These are phyloP conservation scores for Microctonus brassicae DNA, from an alignment of 2,888 invertebrate species.

Conservation along the genomic window DNA sequence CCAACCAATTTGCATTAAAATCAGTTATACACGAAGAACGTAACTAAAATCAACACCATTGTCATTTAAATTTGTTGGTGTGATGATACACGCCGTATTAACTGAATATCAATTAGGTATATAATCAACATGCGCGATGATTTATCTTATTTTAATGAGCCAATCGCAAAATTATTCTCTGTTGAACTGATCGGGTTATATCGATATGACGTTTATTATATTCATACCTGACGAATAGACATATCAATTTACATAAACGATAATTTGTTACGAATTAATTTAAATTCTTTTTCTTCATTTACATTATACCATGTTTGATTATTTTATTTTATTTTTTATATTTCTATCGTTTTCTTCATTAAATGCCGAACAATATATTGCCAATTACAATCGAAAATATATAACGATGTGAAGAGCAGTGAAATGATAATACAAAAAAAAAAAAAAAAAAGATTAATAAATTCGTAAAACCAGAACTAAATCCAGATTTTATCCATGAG, in stretches of 20 bases:
- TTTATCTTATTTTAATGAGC: slow-evolving; percentile 58
- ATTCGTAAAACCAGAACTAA: slow-evolving; percentile 43
- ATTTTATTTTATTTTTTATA: too few species aligned
- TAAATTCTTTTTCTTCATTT: neutral
- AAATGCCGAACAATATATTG: neutral
- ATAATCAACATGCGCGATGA: slow-evolving; percentile 50
- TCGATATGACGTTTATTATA: slow-evolving; percentile 41
- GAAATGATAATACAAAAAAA: neutral
- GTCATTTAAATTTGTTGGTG: slow-evolving; percentile 61
- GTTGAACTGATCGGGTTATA: slow-evolving; percentile 52
- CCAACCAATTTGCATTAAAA: slow-evolving; percentile 56
- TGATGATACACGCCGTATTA: slow-evolving; percentile 13
- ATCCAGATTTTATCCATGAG: slow-evolving; percentile 33
- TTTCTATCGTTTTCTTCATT: neutral
- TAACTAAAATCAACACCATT: slow-evolving; percentile 51
- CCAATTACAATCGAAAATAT: neutral
- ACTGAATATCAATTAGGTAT: slow-evolving; percentile 23
- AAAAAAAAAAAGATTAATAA: slow-evolving; percentile 9
- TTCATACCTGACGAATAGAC: slow-evolving; percentile 21
- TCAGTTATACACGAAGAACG: slow-evolving; percentile 53
- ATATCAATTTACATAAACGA: slow-evolving; percentile 8
- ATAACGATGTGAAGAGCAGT: too few species aligned
- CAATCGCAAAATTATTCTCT: slow-evolving; percentile 46
- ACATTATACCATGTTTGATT: too few species aligned
- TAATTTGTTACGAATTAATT: slow-evolving; percentile 2